Evolutionary conservation across 2,888 invertebrate genomes (phyloP).

Genomic region (Eupithecia centaureata): DNA sequence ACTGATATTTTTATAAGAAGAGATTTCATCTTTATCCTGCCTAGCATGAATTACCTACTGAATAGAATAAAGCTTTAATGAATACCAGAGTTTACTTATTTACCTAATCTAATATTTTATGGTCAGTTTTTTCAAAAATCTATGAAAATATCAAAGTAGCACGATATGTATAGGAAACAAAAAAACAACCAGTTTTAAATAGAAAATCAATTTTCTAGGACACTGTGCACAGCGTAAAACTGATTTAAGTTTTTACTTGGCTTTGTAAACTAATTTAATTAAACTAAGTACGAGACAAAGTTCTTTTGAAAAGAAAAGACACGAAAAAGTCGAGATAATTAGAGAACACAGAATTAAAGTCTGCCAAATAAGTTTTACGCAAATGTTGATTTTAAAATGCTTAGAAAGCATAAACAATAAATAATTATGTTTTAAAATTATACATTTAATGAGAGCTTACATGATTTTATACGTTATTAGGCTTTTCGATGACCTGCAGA

Average conservation of each 20-base stretch:
- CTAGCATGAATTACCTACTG: background rate
- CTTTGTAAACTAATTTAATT: conserved; percentile 16
- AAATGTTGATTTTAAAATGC: background rate
- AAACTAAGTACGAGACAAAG: conserved; percentile 13
- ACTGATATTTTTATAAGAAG: background rate
- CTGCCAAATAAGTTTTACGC: background rate
- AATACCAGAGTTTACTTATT: background rate
- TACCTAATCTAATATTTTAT: too few relatives aligned
- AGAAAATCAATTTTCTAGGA: background rate
- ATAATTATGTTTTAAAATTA: background rate
- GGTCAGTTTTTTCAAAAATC: background rate
- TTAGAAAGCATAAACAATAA: background rate
- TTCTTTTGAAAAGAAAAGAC: conserved; percentile 12
- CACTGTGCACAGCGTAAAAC: background rate
- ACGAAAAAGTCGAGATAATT: conserved; percentile 37
- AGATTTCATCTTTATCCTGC: background rate
- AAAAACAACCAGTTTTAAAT: background rate
- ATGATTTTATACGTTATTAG: background rate
- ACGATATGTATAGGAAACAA: background rate
- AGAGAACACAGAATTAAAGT: conserved; percentile 36
- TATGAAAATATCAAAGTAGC: background rate
- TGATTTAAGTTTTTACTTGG: conserved; percentile 4
- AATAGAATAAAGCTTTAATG: background rate
- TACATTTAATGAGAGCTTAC: too few relatives aligned
- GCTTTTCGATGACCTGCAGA: too few relatives aligned